Conservation (phyloP, 2,888 invertebrate genomes). For the Macropis europaea region DNA sequence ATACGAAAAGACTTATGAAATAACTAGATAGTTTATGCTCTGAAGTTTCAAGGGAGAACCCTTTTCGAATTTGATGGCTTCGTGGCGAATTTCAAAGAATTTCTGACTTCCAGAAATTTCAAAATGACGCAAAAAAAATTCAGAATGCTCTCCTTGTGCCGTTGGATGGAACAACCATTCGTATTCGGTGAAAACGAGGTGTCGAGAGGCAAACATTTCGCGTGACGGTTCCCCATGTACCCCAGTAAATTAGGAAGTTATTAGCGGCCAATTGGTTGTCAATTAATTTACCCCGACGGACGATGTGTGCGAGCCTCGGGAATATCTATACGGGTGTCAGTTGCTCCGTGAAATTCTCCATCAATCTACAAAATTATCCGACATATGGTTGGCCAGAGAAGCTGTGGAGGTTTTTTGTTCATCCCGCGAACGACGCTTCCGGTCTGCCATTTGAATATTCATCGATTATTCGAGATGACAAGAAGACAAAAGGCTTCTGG, state of each 20-base stretch:
- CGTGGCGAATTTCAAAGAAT: too few relatives aligned
- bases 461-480: too few relatives aligned
- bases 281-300: constrained; percentile 64
- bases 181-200: constrained; percentile 28
- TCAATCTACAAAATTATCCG: constrained; percentile 71
- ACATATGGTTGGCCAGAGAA: constrained; percentile 65
- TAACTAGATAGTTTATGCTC: too few relatives aligned
- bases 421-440: constrained; percentile 23
- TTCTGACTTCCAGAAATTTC: too few relatives aligned
- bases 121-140: neutral
- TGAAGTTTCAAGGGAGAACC: too few relatives aligned
- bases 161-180: neutral
- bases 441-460: constrained; percentile 27
- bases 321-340: constrained; percentile 69
- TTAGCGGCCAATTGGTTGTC: constrained; percentile 61
- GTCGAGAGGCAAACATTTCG: constrained; percentile 30
- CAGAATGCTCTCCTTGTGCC: neutral
- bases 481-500: too few relatives aligned
- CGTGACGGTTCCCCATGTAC: neutral
- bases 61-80: too few relatives aligned
- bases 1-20: too few relatives aligned
- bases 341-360: constrained; percentile 75
- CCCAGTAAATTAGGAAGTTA: constrained; percentile 66
- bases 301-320: constrained; percentile 39
- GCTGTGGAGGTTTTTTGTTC: constrained; percentile 25